Conservation (phyloP, 2,113 vertebrate species). For the Hypanus sabinus region DNA sequence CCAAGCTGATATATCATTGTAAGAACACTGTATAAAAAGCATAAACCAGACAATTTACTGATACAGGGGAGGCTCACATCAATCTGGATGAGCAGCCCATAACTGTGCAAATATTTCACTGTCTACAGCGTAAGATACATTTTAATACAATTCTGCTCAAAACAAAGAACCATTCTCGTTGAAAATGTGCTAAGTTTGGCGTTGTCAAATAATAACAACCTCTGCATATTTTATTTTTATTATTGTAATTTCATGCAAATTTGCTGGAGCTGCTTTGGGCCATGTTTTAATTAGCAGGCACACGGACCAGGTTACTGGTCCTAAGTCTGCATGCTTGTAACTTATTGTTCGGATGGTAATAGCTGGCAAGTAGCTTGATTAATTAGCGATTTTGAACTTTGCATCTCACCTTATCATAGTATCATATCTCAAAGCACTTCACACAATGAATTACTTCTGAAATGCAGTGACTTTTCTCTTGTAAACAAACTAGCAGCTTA, state of each 20-base stretch:
- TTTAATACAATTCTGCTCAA: slow-evolving; percentile 11
- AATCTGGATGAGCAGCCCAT: not conserved
- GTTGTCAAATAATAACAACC: not conserved
- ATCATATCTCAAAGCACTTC: not conserved
- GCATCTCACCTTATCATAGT: not conserved
- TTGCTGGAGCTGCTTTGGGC: not conserved
- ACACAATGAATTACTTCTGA: not conserved
- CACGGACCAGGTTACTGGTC: not conserved
- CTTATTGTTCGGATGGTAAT: not conserved
- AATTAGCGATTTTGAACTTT: not conserved
- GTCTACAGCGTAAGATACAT: not conserved
- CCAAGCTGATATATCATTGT: not conserved
- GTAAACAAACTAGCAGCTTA: not conserved
- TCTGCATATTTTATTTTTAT: slow-evolving; percentile 11
- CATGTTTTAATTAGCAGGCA: not conserved
- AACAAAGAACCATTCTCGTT: too few relatives aligned
- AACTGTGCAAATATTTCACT: not conserved
- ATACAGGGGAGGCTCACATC: not conserved
- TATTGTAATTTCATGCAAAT: not conserved
- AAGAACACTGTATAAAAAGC: not conserved
- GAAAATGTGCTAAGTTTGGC: not conserved
- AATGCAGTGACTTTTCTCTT: too few relatives aligned
- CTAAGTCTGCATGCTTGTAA: not conserved
- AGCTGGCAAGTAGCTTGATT: not conserved
- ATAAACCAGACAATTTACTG: not conserved